phyloP scores from a whole-genome alignment of 2,797 vertebrate genomes.

The Gadopsis bispinosus region DNA sequence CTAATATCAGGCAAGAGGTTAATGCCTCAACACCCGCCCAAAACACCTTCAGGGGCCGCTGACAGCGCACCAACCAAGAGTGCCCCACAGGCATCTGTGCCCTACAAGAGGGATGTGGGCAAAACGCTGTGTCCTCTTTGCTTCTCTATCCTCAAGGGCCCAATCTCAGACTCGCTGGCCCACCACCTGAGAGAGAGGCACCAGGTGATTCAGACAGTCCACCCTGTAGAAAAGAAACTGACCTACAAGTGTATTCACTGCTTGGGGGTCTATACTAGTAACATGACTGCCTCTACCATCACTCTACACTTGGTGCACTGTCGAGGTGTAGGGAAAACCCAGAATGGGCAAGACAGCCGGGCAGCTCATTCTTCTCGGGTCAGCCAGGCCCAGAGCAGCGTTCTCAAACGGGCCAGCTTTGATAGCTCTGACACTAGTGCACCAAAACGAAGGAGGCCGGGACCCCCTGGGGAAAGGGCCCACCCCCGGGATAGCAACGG shows the following conservation, averaged over 20 bases:
- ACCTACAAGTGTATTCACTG: constrained; percentile 99
- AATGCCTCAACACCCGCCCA: constrained; percentile 82
- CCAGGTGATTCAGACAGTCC: constrained; percentile 97
- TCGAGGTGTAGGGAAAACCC: constrained; percentile 95
- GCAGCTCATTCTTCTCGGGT: constrained; percentile 85
- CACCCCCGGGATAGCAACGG: constrained; percentile 73
- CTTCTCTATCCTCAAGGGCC: constrained; percentile 98
- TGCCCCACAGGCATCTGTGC: constrained; percentile 91
- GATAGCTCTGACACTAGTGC: constrained; percentile 88
- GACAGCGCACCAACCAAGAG: constrained; percentile 87
- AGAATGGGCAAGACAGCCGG: constrained; percentile 94
- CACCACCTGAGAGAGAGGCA: constrained; percentile 96
- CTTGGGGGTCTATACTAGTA: constrained; percentile 97
- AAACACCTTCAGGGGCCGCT: constrained; percentile 85
- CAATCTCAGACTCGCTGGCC: constrained; percentile 96
- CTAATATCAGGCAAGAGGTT: constrained; percentile 70
- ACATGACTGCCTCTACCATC: constrained; percentile 99
- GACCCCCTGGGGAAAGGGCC: constrained; percentile 83
- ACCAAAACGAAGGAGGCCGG: constrained; percentile 89
- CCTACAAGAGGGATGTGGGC: constrained; percentile 97
- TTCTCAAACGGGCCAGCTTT: constrained; percentile 88
- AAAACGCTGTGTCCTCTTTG: constrained; percentile 98
- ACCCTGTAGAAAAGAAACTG: constrained; percentile 97
- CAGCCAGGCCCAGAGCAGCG: constrained; percentile 83
- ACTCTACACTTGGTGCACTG: constrained; percentile 97